Percentiles rank a stretch among this genome's conserved stretches.
Evolutionary conservation across 2,888 invertebrate genomes (phyloP).

Genomic region (Blomia tropicalis): DNA sequence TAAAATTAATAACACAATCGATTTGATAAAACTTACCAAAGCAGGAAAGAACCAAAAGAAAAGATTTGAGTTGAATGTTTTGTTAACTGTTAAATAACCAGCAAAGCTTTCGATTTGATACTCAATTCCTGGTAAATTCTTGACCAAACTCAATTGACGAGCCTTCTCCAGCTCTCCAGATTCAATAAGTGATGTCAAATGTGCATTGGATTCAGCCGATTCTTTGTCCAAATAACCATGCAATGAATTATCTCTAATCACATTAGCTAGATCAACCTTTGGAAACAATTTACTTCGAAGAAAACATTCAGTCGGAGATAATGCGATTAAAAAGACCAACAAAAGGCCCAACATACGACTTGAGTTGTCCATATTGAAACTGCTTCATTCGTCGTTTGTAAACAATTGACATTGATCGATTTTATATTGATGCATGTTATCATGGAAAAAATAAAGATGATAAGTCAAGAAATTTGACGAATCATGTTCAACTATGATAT

Average conservation of each 20-base stretch:
- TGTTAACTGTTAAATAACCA: slow-evolving; percentile 70
- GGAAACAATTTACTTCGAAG: slow-evolving; percentile 10
- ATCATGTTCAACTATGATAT: no score
- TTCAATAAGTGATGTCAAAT: slow-evolving; percentile 55
- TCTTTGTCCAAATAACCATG: neutral
- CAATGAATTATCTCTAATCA: neutral
- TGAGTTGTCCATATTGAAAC: no score
- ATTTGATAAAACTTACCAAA: slow-evolving; percentile 36
- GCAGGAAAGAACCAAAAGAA: slow-evolving; percentile 87
- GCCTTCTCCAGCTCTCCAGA: slow-evolving; percentile 53
- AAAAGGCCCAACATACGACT: no score
- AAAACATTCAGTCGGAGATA: neutral
- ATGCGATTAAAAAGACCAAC: no score
- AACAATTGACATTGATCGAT: no score
- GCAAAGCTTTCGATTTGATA: slow-evolving; percentile 50
- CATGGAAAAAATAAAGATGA: no score
- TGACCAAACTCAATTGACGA: slow-evolving; percentile 35
- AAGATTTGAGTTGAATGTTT: slow-evolving; percentile 56
- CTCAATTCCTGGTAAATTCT: slow-evolving; percentile 31
- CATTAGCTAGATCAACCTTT: neutral
- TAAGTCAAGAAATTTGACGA: no score
- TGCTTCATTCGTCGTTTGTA: no score
- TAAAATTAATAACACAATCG: neutral
- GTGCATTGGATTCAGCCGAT: slow-evolving; percentile 45
- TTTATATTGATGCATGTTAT: no score